phyloP scores from a whole-genome alignment of 1,140 invertebrate species.

The Ctenoplectra terminalis region DNA sequence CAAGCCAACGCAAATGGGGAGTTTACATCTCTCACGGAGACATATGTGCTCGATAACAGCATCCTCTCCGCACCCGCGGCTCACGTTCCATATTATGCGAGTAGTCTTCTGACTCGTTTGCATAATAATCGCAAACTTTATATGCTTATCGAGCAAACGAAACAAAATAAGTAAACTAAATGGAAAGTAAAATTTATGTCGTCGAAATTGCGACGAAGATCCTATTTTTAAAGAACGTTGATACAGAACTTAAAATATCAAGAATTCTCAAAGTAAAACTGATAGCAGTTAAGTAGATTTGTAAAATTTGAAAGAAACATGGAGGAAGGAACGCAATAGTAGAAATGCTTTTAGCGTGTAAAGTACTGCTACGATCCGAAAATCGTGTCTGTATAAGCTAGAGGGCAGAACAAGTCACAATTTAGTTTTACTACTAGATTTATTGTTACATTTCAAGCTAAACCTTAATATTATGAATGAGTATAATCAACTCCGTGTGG shows the following conservation, averaged over 20 bases:
- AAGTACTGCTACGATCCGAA: too few relatives aligned
- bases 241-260: not conserved
- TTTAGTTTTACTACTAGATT: too few relatives aligned
- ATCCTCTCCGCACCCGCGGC: not conserved
- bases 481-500: not conserved
- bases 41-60: constrained; percentile 42
- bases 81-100: not conserved
- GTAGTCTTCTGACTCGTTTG: constrained; percentile 5
- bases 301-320: not conserved
- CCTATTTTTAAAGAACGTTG: not conserved
- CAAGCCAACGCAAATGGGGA: constrained; percentile 26
- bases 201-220: too few relatives aligned
- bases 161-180: too few relatives aligned
- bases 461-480: too few relatives aligned
- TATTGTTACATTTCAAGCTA: too few relatives aligned
- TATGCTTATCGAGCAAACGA: too few relatives aligned
- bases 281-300: not conserved
- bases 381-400: too few relatives aligned
- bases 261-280: not conserved
- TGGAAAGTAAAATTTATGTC: too few relatives aligned
- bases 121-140: constrained; percentile 14
- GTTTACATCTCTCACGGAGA: constrained; percentile 40
- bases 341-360: too few relatives aligned
- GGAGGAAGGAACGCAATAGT: too few relatives aligned
- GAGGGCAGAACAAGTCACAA: too few relatives aligned